Percentiles rank a stretch among this genome's conserved stretches.
Evolutionary conservation across 2,797 vertebrate species (phyloP).

Genomic region (Epinephelus coioides): DNA sequence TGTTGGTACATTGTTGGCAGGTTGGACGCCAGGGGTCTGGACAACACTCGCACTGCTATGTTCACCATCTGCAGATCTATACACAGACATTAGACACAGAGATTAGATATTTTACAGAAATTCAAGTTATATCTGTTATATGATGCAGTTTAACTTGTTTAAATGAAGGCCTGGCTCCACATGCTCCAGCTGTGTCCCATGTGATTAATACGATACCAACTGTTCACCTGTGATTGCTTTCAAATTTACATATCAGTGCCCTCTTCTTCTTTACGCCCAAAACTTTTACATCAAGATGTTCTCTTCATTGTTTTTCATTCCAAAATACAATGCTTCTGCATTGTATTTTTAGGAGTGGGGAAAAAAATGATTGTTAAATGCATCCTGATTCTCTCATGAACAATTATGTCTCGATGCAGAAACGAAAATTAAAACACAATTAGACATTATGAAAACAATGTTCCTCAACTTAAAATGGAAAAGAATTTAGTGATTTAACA

Average conservation of each 20-base stretch:
- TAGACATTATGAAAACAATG: no score
- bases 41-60: conserved; percentile 92
- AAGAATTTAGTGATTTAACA: no score
- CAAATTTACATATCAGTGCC: not conserved
- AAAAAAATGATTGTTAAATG: no score
- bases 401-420: no score
- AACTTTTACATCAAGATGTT: not conserved
- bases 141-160: not conserved
- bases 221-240: not conserved
- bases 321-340: not conserved
- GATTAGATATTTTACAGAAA: no score
- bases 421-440: no score
- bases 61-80: conserved; percentile 96
- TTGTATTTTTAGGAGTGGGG: no score
- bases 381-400: no score
- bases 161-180: not conserved
- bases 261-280: conserved; percentile 5
- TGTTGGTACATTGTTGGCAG: conserved; percentile 92
- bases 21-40: conserved; percentile 89
- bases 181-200: not conserved
- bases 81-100: not conserved
- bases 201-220: not conserved
- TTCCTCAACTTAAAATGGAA: no score
- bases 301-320: not conserved
- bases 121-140: not conserved